Base-by-base conservation (phyloP, 2,113 vertebrate species). In the Plecturocebus donacophilus region DNA sequence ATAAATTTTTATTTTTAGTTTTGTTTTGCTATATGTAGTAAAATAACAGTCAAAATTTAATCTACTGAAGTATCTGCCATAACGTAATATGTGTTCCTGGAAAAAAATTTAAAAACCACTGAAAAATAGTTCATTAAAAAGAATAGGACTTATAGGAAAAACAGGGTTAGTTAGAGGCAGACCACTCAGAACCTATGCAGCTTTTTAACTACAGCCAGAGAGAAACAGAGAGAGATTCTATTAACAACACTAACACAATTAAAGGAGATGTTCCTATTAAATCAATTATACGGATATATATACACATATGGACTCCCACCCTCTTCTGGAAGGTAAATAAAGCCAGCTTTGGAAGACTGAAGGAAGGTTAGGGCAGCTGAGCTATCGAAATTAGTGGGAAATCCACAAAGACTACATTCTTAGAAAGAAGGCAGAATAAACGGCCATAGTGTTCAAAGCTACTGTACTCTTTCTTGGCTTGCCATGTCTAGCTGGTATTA, bases 21-120 rank as follows among this genome's bases (percentile, higher is more conserved):
- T 85, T 95, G 25, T 91, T 19, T 8, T 90, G 92, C 58, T 86
- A 68, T 75, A 35, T 52, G 64, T 11, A 71, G 13, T 97, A 80
- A 96, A 80, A 81, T 38, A 95, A 54, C 58, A 92, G 54, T 86
- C 76, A 85, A 87, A 94, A 66, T 93, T 90, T 91, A 54, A 94
- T 21, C 84, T 85, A 77, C 5, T 68, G 6, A 88, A 88, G 19
- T 93, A 23, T 91, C 32, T 93, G 30, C 49, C 64, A 49, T 45
- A 45, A 80, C 3, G 1, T 73, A 89, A 47, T 45, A 38, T 87
- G 49, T 66, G 20, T 83, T 96, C 14, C 83, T 87, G 20, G 25
- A 79, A 90, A 95, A 80, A 82, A 61, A 4, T 14, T 30, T 76
- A 16, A 32, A 86, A 91, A 76, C 1, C 17, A 79, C 42, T 77